Conservation (phyloP, 2,797 vertebrate species). For the Australoheros facetus region DNA sequence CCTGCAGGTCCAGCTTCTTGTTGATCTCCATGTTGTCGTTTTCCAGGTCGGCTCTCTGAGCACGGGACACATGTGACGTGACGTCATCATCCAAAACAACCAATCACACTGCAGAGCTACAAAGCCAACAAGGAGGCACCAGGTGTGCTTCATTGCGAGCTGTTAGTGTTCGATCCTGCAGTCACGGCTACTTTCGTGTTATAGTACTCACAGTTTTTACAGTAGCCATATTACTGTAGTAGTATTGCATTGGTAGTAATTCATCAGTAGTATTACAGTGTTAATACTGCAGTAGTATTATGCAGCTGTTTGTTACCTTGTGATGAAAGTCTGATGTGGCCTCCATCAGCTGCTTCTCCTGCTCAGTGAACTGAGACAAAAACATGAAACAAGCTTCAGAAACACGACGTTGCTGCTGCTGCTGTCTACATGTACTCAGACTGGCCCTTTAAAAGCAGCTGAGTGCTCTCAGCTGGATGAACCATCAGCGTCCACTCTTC, state of each 20-base stretch:
- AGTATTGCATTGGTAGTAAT: background rate
- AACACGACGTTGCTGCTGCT: background rate
- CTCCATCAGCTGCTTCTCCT: constrained; percentile 94
- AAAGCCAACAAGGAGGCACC: background rate
- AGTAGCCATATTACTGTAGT: background rate
- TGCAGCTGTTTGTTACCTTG: constrained; percentile 77
- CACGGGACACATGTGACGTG: background rate
- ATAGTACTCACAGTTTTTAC: background rate
- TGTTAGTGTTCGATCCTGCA: background rate
- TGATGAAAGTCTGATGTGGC: constrained; percentile 89
- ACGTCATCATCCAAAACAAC: constrained; percentile 2
- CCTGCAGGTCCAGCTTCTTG: constrained; percentile 94
- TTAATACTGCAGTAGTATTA: background rate
- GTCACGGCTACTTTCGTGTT: too few species aligned
- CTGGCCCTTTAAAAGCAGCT: background rate
- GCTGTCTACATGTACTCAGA: background rate
- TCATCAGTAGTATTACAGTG: background rate
- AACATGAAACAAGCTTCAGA: background rate
- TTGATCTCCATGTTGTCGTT: constrained; percentile 88
- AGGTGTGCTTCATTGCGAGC: background rate
- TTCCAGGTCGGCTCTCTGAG: constrained; percentile 87
- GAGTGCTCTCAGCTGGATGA: background rate
- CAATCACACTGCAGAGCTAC: background rate
- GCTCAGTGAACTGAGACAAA: constrained; percentile 89
- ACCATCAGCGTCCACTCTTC: fast-evolving